Conservation (phyloP, 2,113 vertebrate genomes). For the Centropus unirufus region DNA sequence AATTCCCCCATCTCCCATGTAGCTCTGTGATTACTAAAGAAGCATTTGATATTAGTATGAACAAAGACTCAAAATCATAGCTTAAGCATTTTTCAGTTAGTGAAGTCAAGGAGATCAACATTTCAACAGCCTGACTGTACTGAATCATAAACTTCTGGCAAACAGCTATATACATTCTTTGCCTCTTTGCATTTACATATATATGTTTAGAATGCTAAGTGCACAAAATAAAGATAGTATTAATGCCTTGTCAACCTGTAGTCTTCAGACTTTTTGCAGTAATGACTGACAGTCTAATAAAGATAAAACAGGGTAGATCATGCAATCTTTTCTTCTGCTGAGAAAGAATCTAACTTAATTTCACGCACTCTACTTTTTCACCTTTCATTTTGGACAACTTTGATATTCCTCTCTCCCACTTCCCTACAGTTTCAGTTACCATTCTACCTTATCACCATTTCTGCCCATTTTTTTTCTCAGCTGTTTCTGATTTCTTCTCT, state of each 20-base stretch:
- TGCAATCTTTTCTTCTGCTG: background rate
- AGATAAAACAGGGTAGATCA: background rate
- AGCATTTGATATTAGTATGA: background rate
- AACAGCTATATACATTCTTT: background rate
- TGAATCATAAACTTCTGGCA: background rate
- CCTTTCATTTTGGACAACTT: background rate
- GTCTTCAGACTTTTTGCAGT: background rate
- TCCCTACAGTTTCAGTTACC: background rate
- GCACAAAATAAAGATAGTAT: background rate
- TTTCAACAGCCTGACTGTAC: background rate
- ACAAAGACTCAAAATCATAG: background rate
- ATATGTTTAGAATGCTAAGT: background rate
- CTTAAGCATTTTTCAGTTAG: background rate
- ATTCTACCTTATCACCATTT: background rate
- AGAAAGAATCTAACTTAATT: background rate
- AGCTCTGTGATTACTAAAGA: background rate
- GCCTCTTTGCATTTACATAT: background rate
- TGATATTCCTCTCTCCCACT: background rate
- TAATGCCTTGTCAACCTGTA: background rate
- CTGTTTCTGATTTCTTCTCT: background rate
- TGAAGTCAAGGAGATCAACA: background rate
- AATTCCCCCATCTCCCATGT: background rate
- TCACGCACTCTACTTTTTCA: background rate
- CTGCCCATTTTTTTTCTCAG: background rate
- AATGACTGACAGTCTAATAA: background rate